Evolutionary conservation across 1,140 invertebrate genomes (phyloP).

Genomic region (Drosophila sproati): DNA sequence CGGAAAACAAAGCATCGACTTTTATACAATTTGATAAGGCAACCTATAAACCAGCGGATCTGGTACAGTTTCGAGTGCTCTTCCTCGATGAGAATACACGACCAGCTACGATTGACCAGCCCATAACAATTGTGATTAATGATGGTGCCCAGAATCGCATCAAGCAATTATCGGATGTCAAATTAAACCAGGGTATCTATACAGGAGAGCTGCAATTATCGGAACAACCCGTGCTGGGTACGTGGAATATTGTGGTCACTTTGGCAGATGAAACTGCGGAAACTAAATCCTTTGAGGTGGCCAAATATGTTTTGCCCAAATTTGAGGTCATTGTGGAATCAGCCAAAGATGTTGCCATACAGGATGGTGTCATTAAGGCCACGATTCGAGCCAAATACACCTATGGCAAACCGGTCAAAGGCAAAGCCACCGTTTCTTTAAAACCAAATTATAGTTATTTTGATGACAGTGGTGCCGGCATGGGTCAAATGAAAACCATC

Average conservation of each 20-base stretch:
- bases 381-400: slow-evolving; percentile 90
- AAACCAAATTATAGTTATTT: slow-evolving; percentile 84
- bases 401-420: slow-evolving; percentile 91
- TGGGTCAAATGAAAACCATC: slow-evolving; percentile 87
- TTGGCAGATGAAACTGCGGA: slow-evolving; percentile 52
- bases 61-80: slow-evolving; percentile 94
- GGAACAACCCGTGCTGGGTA: slow-evolving; percentile 94
- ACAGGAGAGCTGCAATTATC: slow-evolving; percentile 92
- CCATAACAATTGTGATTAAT: slow-evolving; percentile 54
- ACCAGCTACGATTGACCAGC: slow-evolving; percentile 85
- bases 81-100: slow-evolving; percentile 91
- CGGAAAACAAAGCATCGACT: slow-evolving; percentile 94
- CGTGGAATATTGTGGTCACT: slow-evolving; percentile 92
- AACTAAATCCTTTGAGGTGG: slow-evolving; percentile 84
- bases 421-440: slow-evolving; percentile 89
- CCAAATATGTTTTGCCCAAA: slow-evolving; percentile 96
- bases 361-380: slow-evolving; percentile 90
- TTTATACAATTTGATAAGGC: slow-evolving; percentile 98
- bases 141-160: slow-evolving; percentile 85
- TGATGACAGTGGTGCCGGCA: neutral
- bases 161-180: slow-evolving; percentile 90
- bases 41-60: slow-evolving; percentile 95
- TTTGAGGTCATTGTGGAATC: slow-evolving; percentile 94
- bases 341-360: slow-evolving; percentile 92
- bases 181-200: slow-evolving; percentile 91